phyloP scores from a whole-genome alignment of 2,113 vertebrate genomes.

The Lagopus muta region DNA sequence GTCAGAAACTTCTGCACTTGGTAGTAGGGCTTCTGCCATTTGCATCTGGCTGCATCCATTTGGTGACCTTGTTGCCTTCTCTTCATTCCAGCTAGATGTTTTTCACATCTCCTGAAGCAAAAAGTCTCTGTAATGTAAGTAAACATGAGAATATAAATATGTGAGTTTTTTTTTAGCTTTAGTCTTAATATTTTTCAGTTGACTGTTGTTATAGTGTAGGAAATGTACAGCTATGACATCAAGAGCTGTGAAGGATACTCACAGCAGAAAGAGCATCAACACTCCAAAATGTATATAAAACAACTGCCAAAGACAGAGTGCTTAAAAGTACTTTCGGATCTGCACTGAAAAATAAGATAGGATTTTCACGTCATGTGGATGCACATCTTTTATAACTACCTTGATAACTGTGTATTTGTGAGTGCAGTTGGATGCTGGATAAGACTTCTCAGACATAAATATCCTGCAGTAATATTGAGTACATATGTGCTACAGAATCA shows the following conservation, averaged over 20 bases:
- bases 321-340: neutral
- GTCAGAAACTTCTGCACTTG: neutral
- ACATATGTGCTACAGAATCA: neutral
- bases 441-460: neutral
- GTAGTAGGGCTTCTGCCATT: neutral
- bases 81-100: neutral
- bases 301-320: neutral
- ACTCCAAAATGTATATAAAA: neutral
- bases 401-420: neutral
- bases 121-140: neutral
- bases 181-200: neutral
- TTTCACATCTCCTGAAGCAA: neutral
- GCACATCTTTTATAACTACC: neutral
- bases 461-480: neutral
- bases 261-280: neutral
- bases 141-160: neutral
- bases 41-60: accelerated
- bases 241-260: neutral
- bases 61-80: neutral
- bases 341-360: neutral
- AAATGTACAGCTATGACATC: neutral
- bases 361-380: neutral
- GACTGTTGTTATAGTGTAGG: neutral
- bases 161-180: neutral
- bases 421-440: accelerated